Conservation (phyloP, 2,113 vertebrate species). For the Peromyscus leucopus region DNA sequence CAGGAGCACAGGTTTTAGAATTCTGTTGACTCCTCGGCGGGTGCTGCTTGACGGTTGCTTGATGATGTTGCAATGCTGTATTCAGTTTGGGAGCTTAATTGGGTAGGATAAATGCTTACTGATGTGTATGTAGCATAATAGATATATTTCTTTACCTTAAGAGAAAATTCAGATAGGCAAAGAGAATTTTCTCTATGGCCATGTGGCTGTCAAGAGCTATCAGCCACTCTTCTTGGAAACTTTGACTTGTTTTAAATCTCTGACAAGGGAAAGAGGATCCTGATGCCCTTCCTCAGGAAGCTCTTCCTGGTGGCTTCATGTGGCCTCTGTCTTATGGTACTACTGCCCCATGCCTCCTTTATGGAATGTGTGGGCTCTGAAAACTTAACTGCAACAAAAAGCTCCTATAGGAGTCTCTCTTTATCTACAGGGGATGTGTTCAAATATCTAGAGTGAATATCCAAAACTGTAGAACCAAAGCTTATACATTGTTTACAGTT, state of each 20-base stretch:
- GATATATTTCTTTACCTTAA: not conserved
- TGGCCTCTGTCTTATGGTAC: not conserved
- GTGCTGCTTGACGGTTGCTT: not conserved
- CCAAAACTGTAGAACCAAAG: not conserved
- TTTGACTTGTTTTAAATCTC: not conserved
- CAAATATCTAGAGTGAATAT: not conserved
- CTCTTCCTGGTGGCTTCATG: not conserved
- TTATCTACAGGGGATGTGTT: not conserved
- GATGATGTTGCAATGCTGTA: not conserved
- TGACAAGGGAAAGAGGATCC: not conserved
- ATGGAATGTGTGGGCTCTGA: not conserved
- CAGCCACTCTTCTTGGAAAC: not conserved
- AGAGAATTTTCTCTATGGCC: not conserved
- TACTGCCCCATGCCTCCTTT: fast-evolving
- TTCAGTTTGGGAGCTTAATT: not conserved
- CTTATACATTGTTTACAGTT: not conserved
- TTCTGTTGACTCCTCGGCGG: not conserved
- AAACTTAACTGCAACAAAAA: not conserved
- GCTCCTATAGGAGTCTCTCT: not conserved
- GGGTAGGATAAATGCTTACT: not conserved
- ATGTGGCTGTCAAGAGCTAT: not conserved
- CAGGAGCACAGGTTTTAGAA: not conserved
- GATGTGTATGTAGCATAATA: not conserved
- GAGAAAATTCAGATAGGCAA: not conserved
- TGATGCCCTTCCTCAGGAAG: not conserved